Evolutionary conservation across 2,888 invertebrate genomes (phyloP).

Genomic region (Limnephilus lunatus): DNA sequence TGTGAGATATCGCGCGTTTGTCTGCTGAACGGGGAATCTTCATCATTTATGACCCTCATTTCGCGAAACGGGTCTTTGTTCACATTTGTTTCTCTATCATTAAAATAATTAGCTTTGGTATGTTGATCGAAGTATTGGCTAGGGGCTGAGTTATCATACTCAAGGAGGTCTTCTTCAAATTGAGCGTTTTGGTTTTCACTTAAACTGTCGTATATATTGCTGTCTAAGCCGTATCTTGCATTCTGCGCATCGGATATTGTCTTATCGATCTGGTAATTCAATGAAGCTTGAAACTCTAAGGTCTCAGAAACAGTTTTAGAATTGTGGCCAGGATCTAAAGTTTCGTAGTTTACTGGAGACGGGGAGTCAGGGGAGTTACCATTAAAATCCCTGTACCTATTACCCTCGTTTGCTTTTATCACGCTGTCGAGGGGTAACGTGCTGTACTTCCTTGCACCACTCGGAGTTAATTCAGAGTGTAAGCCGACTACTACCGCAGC

Average conservation of each 20-base stretch:
- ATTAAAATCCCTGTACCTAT: not conserved
- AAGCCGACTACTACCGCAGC: constrained; percentile 55
- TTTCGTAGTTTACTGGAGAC: not conserved
- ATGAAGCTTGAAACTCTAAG: not conserved
- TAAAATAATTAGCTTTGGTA: constrained; percentile 31
- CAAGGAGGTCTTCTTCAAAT: not conserved
- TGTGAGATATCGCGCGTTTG: not conserved
- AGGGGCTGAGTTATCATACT: not conserved
- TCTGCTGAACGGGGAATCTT: not conserved
- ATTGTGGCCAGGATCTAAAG: constrained; percentile 5
- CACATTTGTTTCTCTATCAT: not conserved
- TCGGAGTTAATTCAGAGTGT: constrained; percentile 38
- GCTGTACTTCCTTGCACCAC: not conserved
- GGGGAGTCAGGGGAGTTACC: not conserved
- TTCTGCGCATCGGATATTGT: not conserved
- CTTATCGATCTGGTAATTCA: not conserved
- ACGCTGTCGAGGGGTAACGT: not conserved
- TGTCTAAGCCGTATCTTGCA: not conserved
- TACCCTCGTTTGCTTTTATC: not conserved
- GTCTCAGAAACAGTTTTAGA: not conserved
- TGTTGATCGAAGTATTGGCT: constrained; percentile 28
- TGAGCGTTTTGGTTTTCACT: constrained; percentile 19
- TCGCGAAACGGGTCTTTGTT: constrained; percentile 9
- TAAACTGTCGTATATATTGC: not conserved
- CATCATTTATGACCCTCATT: not conserved